phyloP scores from a whole-genome alignment of 2,888 invertebrate genomes.

The Drosophila paranaensis region DNA sequence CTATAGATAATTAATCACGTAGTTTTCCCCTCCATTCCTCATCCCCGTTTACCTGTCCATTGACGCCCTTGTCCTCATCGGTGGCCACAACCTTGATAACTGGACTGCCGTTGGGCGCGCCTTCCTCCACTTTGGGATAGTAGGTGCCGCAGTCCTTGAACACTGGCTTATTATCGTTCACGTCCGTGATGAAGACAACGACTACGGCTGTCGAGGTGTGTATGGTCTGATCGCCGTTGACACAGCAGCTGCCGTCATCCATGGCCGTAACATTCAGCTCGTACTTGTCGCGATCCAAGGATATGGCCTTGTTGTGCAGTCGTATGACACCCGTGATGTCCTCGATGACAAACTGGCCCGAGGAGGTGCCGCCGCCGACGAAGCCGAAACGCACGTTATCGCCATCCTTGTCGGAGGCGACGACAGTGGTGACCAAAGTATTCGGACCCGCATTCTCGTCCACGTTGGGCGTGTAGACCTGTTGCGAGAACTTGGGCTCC shows the following conservation, averaged over 20 bases:
- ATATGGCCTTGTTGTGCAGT: slow-evolving; percentile 93
- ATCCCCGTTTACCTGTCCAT: slow-evolving; percentile 88
- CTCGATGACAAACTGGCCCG: slow-evolving; percentile 97
- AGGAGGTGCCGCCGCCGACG: slow-evolving; percentile 94
- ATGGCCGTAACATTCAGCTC: slow-evolving; percentile 98
- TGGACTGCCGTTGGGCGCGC: slow-evolving; percentile 96
- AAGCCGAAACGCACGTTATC: slow-evolving; percentile 97
- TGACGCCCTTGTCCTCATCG: slow-evolving; percentile 98
- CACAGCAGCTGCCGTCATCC: slow-evolving; percentile 99
- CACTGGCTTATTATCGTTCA: slow-evolving; percentile 98
- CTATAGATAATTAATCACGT: too few species aligned
- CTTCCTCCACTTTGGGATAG: slow-evolving; percentile 97
- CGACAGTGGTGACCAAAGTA: slow-evolving; percentile 97
- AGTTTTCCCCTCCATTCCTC: too few species aligned
- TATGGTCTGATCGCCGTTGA: slow-evolving; percentile 93
- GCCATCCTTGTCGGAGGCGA: slow-evolving; percentile 98
- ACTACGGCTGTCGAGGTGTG: slow-evolving; percentile 98
- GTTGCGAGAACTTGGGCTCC: slow-evolving; percentile 97
- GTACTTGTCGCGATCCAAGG: slow-evolving; percentile 96
- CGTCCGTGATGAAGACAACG: slow-evolving; percentile 98
- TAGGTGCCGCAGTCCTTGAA: slow-evolving; percentile 97
- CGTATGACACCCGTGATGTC: slow-evolving; percentile 97
- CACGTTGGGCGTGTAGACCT: slow-evolving; percentile 98
- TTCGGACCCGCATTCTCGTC: slow-evolving; percentile 98
- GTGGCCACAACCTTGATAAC: slow-evolving; percentile 97